Percentiles rank a stretch among this genome's conserved stretches.
Conservation (phyloP, 2,888 invertebrate species). For the Napeogenes inachia region DNA sequence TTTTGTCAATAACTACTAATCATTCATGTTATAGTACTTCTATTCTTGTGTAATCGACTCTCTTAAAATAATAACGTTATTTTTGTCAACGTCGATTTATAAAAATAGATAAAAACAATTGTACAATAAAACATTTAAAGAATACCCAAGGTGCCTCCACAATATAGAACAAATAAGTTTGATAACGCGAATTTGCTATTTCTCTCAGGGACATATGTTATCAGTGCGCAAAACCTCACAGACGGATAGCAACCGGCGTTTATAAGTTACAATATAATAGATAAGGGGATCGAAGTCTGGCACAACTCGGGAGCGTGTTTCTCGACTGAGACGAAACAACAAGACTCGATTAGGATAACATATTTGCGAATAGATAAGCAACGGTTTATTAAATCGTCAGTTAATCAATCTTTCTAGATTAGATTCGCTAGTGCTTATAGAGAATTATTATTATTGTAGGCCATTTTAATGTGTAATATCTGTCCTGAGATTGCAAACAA, state of each 20-base stretch:
- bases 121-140: background rate
- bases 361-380: conserved; percentile 17
- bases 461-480: too few relatives aligned
- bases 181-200: conserved; percentile 5
- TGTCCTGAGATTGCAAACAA: too few relatives aligned
- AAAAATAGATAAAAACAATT: background rate
- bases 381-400: conserved; percentile 3
- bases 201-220: conserved; percentile 12
- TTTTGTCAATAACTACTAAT: too few relatives aligned
- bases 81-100: too few relatives aligned
- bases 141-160: background rate
- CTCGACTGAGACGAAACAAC: conserved; percentile 17
- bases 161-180: background rate
- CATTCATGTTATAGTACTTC: too few relatives aligned
- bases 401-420: too few relatives aligned
- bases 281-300: conserved; percentile 29
- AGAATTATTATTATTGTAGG: too few relatives aligned
- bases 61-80: too few relatives aligned
- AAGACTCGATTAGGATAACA: conserved; percentile 25
- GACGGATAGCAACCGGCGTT: conserved; percentile 22
- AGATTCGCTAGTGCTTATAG: too few relatives aligned
- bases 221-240: conserved; percentile 17
- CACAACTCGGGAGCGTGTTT: conserved; percentile 30
- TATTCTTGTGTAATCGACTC: too few relatives aligned
- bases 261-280: conserved; percentile 19